Base-by-base conservation (phyloP, 2,113 vertebrate species). In the Polypterus senegalus region DNA sequence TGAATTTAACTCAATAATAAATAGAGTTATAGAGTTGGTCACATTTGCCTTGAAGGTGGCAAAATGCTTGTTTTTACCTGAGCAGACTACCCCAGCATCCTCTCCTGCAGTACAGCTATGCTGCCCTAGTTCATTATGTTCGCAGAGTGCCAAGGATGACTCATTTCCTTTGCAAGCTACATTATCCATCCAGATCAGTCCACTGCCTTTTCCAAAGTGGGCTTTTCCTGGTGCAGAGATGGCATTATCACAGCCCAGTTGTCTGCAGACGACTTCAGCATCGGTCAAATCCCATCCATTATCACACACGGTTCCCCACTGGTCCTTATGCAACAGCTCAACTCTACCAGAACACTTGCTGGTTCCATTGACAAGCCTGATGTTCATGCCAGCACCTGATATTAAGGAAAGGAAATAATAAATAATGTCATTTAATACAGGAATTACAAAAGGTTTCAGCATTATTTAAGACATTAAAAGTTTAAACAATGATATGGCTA, bases 241-340 rank as follows among this genome's bases (percentile, higher is more conserved):
- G 57, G 78, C 76, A 71, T 3, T 63, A 72, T 80, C 83, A 5
- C 84, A 86, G 7, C 1, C 53, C 1, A 82, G 46, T 0, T 82
- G 77, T 64, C 62, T 76, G 59, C 83, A 85, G 7, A 82, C 70
- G 63, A 84, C 83, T 9, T 74, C 68, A 55, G 78, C 79, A 6
- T 81, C 76, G 27, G 63, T 1, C 4, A 56, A 66, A 56, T 63
- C 70, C 76, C 83, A 85, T 48, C 70, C 65, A 9, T 78, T 73
- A 4, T 85, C 84, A 4, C 84, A 86, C 45, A 82, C 76, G 0
- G 83, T 86, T 53, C 83, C 84, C 81, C 83, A 86, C 57, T 61
- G 3, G 49, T 69, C 79, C 2, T 77, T 3, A 5, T 82, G 80
- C 61, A 79, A 81, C 58, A 86, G 0, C 52, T 86, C 84, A 66